Conservation (phyloP, 2,888 invertebrate genomes). For the Pristionchus japonicus region DNA sequence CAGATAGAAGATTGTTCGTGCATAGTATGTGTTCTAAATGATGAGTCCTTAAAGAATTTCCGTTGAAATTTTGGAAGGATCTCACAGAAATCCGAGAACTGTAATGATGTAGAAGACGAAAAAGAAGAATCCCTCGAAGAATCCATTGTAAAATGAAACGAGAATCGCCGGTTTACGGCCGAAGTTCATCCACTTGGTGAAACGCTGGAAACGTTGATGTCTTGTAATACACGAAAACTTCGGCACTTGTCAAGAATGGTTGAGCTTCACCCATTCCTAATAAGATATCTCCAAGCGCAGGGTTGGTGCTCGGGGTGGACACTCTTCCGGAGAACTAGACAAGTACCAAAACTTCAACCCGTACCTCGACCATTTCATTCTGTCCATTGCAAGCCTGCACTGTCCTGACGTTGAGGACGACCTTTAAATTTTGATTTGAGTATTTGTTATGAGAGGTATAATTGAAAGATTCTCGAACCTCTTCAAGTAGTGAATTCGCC, state of each 20-base stretch:
- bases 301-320: too few relatives aligned
- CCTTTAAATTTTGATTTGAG: neutral
- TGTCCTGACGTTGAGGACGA: slow-evolving; percentile 15
- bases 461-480: neutral
- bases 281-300: too few relatives aligned
- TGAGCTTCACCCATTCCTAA: too few relatives aligned
- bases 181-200: neutral
- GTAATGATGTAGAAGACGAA: slow-evolving; percentile 14
- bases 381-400: slow-evolving; percentile 28
- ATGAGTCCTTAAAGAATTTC: too few relatives aligned
- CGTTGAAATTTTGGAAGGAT: too few relatives aligned
- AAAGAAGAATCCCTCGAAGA: slow-evolving; percentile 41
- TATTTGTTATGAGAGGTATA: neutral
- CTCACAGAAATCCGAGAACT: neutral
- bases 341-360: neutral
- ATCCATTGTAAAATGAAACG: neutral
- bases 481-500: neutral
- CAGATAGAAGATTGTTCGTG: too few relatives aligned
- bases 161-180: neutral
- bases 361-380: slow-evolving; percentile 35
- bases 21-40: too few relatives aligned
- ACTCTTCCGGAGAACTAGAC: neutral
- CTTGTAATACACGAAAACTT: too few relatives aligned
- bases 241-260: too few relatives aligned
- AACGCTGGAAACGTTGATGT: neutral